phyloP scores from a whole-genome alignment of 2,797 vertebrate genomes.

The Lepus oiostolus region DNA sequence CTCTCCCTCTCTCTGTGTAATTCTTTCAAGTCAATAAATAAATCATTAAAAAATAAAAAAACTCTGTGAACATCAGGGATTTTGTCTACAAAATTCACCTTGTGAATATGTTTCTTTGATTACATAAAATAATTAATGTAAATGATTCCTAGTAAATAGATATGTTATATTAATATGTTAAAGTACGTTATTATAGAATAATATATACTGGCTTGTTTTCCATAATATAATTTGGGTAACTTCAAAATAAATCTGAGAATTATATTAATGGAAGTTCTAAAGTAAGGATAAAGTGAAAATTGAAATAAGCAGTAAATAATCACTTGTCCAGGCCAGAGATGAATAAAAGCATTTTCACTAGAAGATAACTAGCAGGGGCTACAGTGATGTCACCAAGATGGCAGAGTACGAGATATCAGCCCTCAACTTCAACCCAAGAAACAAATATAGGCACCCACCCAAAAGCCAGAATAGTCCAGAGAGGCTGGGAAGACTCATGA shows the following conservation, averaged over 20 bases:
- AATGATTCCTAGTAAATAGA: background rate
- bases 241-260: slow-evolving; percentile 24
- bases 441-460: background rate
- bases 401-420: background rate
- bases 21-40: too few relatives aligned
- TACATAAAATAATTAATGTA: background rate
- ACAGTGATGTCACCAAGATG: background rate
- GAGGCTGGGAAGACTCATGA: accelerated
- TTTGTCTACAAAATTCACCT: background rate
- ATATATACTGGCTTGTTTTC: background rate
- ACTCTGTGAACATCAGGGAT: background rate
- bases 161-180: background rate
- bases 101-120: background rate
- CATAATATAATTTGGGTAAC: background rate
- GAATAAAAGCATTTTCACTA: background rate
- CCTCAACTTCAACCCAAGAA: background rate
- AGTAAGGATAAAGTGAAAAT: background rate
- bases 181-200: background rate
- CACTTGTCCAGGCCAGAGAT: background rate
- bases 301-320: background rate
- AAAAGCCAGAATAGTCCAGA: background rate
- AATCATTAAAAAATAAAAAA: too few relatives aligned
- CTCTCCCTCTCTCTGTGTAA: too few relatives aligned
- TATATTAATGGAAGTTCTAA: background rate
- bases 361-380: background rate